These are phyloP conservation scores for Hiodon tergisus DNA, from an alignment of 2,113 vertebrate species.

Conservation along the genomic window DNA sequence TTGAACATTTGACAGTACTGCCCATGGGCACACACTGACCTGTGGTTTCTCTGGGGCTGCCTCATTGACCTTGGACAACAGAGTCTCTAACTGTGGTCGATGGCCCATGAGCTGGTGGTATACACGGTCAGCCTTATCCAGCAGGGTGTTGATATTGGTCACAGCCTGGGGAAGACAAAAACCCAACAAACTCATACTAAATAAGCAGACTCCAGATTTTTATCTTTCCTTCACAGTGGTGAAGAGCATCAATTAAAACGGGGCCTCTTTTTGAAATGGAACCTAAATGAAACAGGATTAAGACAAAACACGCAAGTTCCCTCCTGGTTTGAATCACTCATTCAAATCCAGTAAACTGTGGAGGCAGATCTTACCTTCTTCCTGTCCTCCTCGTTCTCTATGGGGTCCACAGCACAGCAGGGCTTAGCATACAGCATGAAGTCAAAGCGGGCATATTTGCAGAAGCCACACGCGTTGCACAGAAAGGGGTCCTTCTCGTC, in stretches of 20 bases:
- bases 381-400: conserved; percentile 94
- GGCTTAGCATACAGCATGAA: conserved; percentile 97
- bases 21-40: conserved; percentile 56
- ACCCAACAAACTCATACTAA: background rate
- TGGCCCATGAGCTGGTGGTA: conserved; percentile 99
- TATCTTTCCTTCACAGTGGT: background rate
- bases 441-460: conserved; percentile 97
- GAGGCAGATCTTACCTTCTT: conserved; percentile 74
- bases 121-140: conserved; percentile 96
- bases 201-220: background rate
- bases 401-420: conserved; percentile 96
- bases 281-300: background rate
- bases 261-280: background rate
- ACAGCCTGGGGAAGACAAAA: conserved; percentile 70
- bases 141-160: conserved; percentile 92
- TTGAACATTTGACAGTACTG: background rate
- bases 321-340: background rate
- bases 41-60: conserved; percentile 95
- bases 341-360: no score
- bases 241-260: background rate
- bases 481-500: conserved; percentile 98
- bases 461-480: conserved; percentile 97
- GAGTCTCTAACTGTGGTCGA: conserved; percentile 86
- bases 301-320: background rate
- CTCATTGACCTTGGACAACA: conserved; percentile 94